Percentiles rank a stretch among this genome's conserved stretches.
These are phyloP conservation scores for Cephus pygmeus DNA, from an alignment of 2,888 invertebrate species.

Conservation along the genomic window DNA sequence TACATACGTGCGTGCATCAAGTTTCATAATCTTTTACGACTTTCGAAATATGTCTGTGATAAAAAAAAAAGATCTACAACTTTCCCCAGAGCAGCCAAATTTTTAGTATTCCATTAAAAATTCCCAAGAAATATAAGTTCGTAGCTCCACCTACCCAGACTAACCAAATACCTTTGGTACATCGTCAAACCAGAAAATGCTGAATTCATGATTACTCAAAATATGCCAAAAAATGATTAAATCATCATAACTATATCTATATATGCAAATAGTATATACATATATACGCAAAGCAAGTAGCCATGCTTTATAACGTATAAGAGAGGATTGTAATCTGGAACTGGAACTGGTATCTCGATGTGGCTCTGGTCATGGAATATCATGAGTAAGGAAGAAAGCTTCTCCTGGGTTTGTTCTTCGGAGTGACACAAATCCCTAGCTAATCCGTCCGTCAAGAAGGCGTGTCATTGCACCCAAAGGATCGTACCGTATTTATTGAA, in stretches of 20 bases:
- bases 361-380: background rate
- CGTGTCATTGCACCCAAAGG: constrained; percentile 20
- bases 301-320: background rate
- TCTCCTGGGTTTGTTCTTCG: background rate
- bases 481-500: constrained; percentile 8
- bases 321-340: background rate
- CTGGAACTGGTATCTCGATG: background rate
- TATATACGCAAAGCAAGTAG: background rate
- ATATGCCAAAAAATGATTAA: background rate
- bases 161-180: no score
- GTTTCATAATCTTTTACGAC: no score
- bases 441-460: constrained; percentile 20
- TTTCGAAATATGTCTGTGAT: no score
- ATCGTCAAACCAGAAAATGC: background rate
- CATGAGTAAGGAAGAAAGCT: background rate
- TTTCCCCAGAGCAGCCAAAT: no score
- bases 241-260: background rate
- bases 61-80: no score
- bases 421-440: constrained; percentile 24
- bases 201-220: background rate
- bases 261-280: no score
- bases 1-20: constrained; percentile 17
- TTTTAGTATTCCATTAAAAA: no score
- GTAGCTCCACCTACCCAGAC: no score
- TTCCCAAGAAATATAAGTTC: no score